Evolutionary conservation across 2,888 invertebrate species (phyloP), one percentile per base, ranked within the genome.

Genomic region (Chrysotoxum bicinctum): DNA sequence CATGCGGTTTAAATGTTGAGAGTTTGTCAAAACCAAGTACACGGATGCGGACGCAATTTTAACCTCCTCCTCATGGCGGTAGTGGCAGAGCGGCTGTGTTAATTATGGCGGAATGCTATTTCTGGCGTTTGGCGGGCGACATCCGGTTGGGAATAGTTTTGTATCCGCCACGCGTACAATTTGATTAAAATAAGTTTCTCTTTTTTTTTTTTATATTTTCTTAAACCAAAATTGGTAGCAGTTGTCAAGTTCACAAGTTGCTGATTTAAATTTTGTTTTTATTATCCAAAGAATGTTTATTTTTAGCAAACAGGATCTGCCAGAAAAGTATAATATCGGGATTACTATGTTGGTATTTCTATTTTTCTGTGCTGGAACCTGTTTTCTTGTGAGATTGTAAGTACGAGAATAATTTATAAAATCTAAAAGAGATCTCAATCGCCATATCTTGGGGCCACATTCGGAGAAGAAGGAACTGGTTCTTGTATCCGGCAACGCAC

Each of bases 401-500:
- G 14, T n/a, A 62, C 19, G 9, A 66, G 32, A 62, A 62, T 66
- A 19, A 23, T 40, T 62, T 62, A 80, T 68, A 50, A 58, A 58
- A 58, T 50, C 60, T 30, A 35, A 60, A 68, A 40, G 73, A 60
- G 68, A 73, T 73, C 78, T 68, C 60, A 64, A 70, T 50, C 56
- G 40, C 16, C 26, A 35, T 48, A 3, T 12, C 32, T 10, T 32
- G n/a, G 12, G 14, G 14, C 1, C 2, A 50, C 14, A 50, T 14
- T 50, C 21, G 16, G 45, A 37, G 23, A 54, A 48, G 37, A 54
- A 69, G 56, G 69, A 84, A 84, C 84, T 75, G 69, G 84, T 84
- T 84, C 66, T 75, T 60, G 80, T 70, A 80, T 84, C 84, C 84
- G 79, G 80, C 70, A 79, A 45, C 45, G 54, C 3, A 30, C 16